These are phyloP conservation scores for Ophonus ardosiacus DNA, from an alignment of 2,888 invertebrate genomes.

Conservation along the genomic window DNA sequence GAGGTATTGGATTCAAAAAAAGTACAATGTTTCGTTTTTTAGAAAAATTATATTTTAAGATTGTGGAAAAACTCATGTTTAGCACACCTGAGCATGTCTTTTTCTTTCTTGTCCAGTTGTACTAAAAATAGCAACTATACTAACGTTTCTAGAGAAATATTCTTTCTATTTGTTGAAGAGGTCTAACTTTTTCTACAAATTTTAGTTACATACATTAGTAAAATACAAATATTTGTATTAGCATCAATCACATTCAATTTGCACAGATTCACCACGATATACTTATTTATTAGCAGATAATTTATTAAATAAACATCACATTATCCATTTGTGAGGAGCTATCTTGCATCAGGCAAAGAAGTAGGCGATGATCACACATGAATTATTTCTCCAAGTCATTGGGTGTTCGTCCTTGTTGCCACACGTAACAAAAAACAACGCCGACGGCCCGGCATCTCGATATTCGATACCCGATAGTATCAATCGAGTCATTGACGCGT, in stretches of 20 bases:
- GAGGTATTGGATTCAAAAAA: no score
- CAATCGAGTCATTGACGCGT: constrained; percentile 61
- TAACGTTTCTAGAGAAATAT: no score
- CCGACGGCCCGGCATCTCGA: constrained; percentile 40
- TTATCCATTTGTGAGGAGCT: background rate
- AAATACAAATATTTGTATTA: background rate
- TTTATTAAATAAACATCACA: background rate
- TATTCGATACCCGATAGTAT: constrained; percentile 52
- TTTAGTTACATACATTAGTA: no score
- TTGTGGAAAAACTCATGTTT: no score
- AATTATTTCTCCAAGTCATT: constrained; percentile 61
- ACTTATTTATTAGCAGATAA: background rate
- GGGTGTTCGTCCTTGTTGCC: constrained; percentile 49
- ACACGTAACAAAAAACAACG: constrained; percentile 55
- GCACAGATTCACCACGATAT: background rate
- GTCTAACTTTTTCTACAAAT: no score
- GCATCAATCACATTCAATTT: background rate
- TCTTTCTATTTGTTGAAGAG: no score
- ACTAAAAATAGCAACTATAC: no score
- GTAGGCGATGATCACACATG: constrained; percentile 48
- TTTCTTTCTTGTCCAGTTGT: no score
- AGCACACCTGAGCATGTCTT: no score
- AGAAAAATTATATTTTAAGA: no score
- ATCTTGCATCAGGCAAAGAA: background rate
- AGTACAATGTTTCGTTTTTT: no score